Percentiles rank a stretch among this genome's conserved stretches.
Conservation (phyloP, 2,888 invertebrate genomes). For the Azorinus chamasolen region DNA sequence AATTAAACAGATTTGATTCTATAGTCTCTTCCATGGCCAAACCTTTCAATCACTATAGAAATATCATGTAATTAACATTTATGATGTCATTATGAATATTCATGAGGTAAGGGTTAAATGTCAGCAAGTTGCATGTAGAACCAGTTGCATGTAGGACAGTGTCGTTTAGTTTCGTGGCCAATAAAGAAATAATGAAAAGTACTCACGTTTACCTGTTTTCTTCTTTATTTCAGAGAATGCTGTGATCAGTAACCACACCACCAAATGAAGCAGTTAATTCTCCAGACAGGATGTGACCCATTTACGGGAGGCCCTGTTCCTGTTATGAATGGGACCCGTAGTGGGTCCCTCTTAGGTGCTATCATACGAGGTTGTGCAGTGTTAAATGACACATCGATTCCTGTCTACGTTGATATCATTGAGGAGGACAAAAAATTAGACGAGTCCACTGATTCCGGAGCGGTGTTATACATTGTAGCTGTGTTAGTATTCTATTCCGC, state of each 20-base stretch:
- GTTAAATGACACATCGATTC: slow-evolving; percentile 56
- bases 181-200: too few species aligned
- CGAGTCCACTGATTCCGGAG: slow-evolving; percentile 73
- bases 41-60: too few species aligned
- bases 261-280: slow-evolving; percentile 47
- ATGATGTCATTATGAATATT: too few species aligned
- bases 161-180: too few species aligned
- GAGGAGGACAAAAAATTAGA: slow-evolving; percentile 26
- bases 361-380: slow-evolving; percentile 44
- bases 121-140: too few species aligned
- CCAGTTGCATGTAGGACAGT: too few species aligned
- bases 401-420: slow-evolving; percentile 52
- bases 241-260: neutral
- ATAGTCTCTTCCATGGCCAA: too few species aligned
- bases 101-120: too few species aligned
- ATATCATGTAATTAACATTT: too few species aligned
- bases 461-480: slow-evolving; percentile 79
- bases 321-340: slow-evolving; percentile 11
- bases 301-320: slow-evolving; percentile 9
- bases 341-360: slow-evolving; percentile 10
- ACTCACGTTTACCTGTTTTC: too few species aligned
- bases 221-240: too few species aligned
- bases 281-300: slow-evolving; percentile 42
- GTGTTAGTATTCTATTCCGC: slow-evolving; percentile 80
- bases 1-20: too few species aligned